phyloP scores from a whole-genome alignment of 2,888 invertebrate genomes.

The Subacronicta megacephala region DNA sequence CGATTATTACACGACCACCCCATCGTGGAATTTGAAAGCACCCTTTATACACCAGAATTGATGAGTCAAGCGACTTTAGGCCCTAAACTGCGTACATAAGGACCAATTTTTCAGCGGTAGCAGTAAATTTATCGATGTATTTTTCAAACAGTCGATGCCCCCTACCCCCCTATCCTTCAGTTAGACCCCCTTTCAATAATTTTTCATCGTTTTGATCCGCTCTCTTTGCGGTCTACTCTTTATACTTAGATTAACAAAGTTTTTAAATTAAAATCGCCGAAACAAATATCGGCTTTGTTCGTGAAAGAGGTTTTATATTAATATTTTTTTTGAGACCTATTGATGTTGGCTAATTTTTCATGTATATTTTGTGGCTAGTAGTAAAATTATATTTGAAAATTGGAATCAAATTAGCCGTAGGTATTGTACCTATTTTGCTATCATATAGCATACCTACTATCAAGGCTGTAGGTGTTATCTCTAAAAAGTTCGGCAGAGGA shows the following conservation, averaged over 20 bases:
- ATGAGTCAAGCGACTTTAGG: constrained; percentile 35
- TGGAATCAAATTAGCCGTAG: too few relatives aligned
- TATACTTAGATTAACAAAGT: constrained; percentile 89
- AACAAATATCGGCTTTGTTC: constrained; percentile 77
- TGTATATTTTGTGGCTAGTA: too few relatives aligned
- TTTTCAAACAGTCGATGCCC: constrained; percentile 82
- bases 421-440: too few relatives aligned
- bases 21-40: constrained; percentile 74
- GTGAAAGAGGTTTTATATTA: constrained; percentile 59
- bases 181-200: constrained; percentile 88
- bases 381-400: too few relatives aligned
- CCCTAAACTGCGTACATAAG: constrained; percentile 51
- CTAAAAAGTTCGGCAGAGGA: too few relatives aligned
- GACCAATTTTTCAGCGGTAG: constrained; percentile 18
- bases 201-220: constrained; percentile 89
- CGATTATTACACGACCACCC: constrained; percentile 88
- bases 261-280: constrained; percentile 86
- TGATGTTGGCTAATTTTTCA: constrained; percentile 46
- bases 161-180: constrained; percentile 71
- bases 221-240: constrained; percentile 86
- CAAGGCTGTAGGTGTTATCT: too few relatives aligned
- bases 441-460: too few relatives aligned
- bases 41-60: constrained; percentile 42
- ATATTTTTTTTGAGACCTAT: constrained; percentile 54
- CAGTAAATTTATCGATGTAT: constrained; percentile 68